Evolutionary conservation across 2,113 vertebrate species (phyloP), one percentile per base, ranked within the genome.

Genomic region (Nannobrachium achirus): DNA sequence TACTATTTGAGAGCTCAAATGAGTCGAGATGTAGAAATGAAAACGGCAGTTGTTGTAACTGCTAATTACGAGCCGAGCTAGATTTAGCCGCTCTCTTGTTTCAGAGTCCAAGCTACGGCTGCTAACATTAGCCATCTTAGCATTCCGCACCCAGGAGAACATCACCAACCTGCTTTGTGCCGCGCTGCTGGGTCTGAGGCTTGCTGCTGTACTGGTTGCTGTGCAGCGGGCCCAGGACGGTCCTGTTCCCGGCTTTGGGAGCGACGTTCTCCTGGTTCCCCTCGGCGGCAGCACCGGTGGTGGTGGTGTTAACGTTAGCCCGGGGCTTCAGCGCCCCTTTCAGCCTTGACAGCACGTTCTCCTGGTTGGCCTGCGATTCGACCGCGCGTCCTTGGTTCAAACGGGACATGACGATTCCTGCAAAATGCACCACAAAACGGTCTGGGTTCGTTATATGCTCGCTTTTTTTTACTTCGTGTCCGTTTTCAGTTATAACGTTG

Each of bases 211-310:
- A 67, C 50, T 85, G 92, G 61, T 92, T 92, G 50, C 86, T 89
- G 79, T 92, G 93, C 78, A 98, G 77, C 2, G 89, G 79, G 2
- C 93, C 95, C 76, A 96, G 78, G 1, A 91, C 94, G 11, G 94
- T 93, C 50, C 96, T 92, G 76, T 69, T 76, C 2, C 79, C 65
- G 0, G 71, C 66, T 46, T 88, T 92, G 0, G 94, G 93, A 0
- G 92, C 89, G 1, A 93, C 41, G 71, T 98, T 98, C 57, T 98
- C 96, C 62, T 95, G 94, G 83, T 98, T 94, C 41, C 97, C 96
- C n/a, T 59, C 25, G 51, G 51, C 20, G 1, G 6, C 16, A 8
- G 15, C 10, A 9, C 50, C 8, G 50, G 15, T 53, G 6, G 25
- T 33, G 25, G 3, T 33, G 6, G 25, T 33, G n/a, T n/a, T n/a